These are phyloP conservation scores for Hippocampus guttulatus DNA, from an alignment of 2,113 vertebrate genomes.

Conservation along the genomic window DNA sequence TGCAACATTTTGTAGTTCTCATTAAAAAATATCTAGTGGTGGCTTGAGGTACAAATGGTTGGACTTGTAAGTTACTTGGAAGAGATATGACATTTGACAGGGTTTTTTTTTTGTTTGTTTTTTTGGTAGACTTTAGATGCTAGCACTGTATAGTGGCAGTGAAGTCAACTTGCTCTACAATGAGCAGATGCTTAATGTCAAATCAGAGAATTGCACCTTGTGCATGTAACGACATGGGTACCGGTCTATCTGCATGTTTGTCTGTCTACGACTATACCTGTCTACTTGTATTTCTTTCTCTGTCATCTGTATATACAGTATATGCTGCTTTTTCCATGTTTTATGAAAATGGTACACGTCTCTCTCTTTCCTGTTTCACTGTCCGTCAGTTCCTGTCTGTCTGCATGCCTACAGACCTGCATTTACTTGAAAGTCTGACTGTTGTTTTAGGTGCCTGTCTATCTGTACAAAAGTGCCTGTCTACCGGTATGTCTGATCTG, in stretches of 20 bases:
- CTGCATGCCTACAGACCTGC: not conserved
- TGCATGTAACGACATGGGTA: not conserved
- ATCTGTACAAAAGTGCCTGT: no score
- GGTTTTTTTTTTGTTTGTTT: no score
- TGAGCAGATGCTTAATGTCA: no score
- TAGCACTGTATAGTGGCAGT: no score
- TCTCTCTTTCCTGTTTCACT: not conserved
- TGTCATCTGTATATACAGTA: not conserved
- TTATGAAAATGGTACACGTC: not conserved
- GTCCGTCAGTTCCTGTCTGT: not conserved
- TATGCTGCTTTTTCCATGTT: not conserved
- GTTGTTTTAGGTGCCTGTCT: no score
- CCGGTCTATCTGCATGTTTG: not conserved
- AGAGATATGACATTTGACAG: no score
- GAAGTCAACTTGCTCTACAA: no score
- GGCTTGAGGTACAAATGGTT: conserved; percentile 14
- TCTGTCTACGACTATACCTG: not conserved
- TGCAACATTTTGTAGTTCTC: conserved; percentile 20
- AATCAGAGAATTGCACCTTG: no score
- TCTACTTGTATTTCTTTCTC: not conserved
- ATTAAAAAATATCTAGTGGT: conserved; percentile 19
- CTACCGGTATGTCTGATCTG: no score
- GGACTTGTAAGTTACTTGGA: conserved; percentile 1
- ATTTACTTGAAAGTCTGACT: not conserved
- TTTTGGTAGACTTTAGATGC: no score